Percentiles rank a stretch among this genome's conserved stretches.
phyloP scores from a whole-genome alignment of 2,888 invertebrate genomes.

The Nephrotoma guestfalica region DNA sequence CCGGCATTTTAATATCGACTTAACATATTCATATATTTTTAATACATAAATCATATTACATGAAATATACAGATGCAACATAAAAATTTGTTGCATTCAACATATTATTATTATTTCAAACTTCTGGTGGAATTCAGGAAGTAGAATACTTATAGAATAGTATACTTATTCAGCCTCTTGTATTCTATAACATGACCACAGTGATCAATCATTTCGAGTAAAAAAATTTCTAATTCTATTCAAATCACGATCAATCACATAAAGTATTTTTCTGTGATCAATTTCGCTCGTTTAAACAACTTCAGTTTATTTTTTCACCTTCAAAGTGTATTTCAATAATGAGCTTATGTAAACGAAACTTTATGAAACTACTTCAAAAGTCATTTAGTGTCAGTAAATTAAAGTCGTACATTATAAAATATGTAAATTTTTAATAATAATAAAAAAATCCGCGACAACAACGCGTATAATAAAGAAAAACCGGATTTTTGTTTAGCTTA shows the following conservation, averaged over 20 bases:
- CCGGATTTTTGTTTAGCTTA: neutral
- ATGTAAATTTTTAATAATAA: neutral
- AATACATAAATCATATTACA: neutral
- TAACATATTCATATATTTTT: no score
- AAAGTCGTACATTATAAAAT: neutral
- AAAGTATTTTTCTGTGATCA: neutral
- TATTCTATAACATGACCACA: neutral
- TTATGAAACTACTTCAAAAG: neutral
- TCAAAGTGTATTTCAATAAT: neutral
- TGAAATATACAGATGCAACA: neutral
- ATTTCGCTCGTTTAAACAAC: neutral
- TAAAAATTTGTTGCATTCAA: neutral
- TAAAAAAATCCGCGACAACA: neutral
- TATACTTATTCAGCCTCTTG: neutral
- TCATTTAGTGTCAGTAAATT: neutral
- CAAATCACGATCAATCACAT: neutral
- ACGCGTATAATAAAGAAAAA: neutral
- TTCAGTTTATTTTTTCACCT: neutral
- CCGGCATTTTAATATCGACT: neutral
- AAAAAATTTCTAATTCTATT: neutral
- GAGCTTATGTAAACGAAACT: neutral
- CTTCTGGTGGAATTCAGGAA: no score
- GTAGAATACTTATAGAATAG: neutral
- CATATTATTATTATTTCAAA: neutral
- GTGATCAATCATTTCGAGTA: neutral